A percentile compares a stretch with the other conserved stretches of the same genome.
phyloP scores from a whole-genome alignment of 2,888 invertebrate genomes.

The Melanchra persicariae region DNA sequence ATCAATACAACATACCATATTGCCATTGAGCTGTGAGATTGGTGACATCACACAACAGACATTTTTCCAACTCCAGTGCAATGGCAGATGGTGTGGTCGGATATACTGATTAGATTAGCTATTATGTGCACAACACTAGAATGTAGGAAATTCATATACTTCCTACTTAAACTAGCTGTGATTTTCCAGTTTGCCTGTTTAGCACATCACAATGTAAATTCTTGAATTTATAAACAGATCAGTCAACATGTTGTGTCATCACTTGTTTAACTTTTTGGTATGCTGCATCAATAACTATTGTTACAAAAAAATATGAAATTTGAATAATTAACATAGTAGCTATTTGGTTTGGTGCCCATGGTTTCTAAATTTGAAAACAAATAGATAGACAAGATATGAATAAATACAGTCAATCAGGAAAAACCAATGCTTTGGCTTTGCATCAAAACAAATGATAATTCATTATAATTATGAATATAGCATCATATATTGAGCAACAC shows the following conservation, averaged over 20 bases:
- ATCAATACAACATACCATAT: background rate
- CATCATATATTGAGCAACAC: background rate
- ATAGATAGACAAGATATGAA: slow-evolving; percentile 2
- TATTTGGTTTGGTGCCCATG: background rate
- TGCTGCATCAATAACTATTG: background rate
- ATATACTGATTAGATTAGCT: slow-evolving; percentile 29
- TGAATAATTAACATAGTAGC: background rate
- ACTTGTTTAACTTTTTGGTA: background rate
- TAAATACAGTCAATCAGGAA: slow-evolving; percentile 33
- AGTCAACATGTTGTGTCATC: background rate
- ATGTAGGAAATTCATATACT: slow-evolving; percentile 6
- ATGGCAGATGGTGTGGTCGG: slow-evolving; percentile 28
- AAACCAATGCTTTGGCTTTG: slow-evolving; percentile 16
- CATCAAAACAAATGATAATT: background rate
- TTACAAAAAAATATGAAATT: slow-evolving; percentile 1
- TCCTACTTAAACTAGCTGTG: background rate
- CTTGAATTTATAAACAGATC: background rate
- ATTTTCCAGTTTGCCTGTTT: background rate
- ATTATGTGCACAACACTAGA: background rate
- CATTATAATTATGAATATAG: background rate
- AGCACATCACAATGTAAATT: background rate
- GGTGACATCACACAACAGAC: slow-evolving; percentile 43
- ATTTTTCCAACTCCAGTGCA: slow-evolving; percentile 20
- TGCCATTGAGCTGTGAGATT: slow-evolving; percentile 3
- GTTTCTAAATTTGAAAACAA: slow-evolving; percentile 2